These are phyloP conservation scores for Thymelicus acteon DNA, from an alignment of 2,888 invertebrate species.

Conservation along the genomic window DNA sequence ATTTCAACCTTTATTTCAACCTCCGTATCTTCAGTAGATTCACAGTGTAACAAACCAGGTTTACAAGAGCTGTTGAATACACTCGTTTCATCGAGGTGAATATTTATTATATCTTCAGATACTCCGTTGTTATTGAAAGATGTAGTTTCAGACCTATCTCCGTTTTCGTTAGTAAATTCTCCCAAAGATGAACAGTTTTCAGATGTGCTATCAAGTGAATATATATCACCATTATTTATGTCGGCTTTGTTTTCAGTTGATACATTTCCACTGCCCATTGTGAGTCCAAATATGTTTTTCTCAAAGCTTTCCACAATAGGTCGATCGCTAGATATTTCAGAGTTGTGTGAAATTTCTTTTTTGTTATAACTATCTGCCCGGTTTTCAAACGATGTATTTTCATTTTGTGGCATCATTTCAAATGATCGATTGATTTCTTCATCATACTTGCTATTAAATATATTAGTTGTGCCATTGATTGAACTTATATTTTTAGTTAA, in stretches of 20 bases:
- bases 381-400: background rate
- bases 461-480: too few species aligned
- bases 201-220: background rate
- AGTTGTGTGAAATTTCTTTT: too few species aligned
- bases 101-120: background rate
- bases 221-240: background rate
- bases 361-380: background rate
- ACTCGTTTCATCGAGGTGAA: background rate
- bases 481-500: too few species aligned
- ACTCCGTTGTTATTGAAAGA: background rate
- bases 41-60: background rate
- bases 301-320: background rate
- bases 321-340: too few species aligned
- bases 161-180: background rate
- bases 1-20: too few species aligned
- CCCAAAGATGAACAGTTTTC: background rate
- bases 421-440: background rate
- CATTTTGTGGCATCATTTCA: background rate
- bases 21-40: too few species aligned
- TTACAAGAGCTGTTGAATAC: background rate
- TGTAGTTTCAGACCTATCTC: background rate
- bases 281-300: background rate
- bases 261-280: background rate
- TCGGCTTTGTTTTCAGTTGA: background rate
- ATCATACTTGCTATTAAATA: background rate